These are phyloP conservation scores for Dione vanillae DNA, from an alignment of 2,888 invertebrate genomes.

Conservation along the genomic window DNA sequence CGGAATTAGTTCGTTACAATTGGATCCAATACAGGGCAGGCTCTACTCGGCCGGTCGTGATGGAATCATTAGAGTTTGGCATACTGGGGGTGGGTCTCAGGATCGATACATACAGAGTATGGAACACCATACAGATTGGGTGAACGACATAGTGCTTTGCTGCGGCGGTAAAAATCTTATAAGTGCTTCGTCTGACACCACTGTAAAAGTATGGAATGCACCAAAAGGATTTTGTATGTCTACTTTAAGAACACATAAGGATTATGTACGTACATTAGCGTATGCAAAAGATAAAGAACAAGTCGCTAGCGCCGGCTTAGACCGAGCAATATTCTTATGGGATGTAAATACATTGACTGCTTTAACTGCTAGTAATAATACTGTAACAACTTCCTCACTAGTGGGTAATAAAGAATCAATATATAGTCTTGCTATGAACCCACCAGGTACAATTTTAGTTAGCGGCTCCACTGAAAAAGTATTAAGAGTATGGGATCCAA, in stretches of 20 bases:
- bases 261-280: constrained; percentile 98
- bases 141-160: constrained; percentile 99
- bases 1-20: constrained; percentile 97
- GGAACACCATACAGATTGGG: constrained; percentile 99
- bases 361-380: constrained; percentile 98
- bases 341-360: constrained; percentile 99
- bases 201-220: constrained; percentile 99
- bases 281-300: constrained; percentile 98
- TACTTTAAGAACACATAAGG: constrained; percentile 98
- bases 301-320: constrained; percentile 98
- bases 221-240: constrained; percentile 99
- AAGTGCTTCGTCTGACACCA: constrained; percentile 99
- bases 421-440: constrained; percentile 99
- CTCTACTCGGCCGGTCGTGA: constrained; percentile 98
- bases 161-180: constrained; percentile 98
- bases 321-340: constrained; percentile 98
- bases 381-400: constrained; percentile 98
- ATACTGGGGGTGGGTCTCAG: constrained; percentile 85
- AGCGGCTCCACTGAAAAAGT: constrained; percentile 98
- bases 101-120: constrained; percentile 94
- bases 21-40: constrained; percentile 93
- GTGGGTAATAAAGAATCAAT: constrained; percentile 99
- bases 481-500: constrained; percentile 97
- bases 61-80: constrained; percentile 97
- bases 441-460: constrained; percentile 96